Conservation (phyloP, 2,797 vertebrate species). For the Tapera naevia region DNA sequence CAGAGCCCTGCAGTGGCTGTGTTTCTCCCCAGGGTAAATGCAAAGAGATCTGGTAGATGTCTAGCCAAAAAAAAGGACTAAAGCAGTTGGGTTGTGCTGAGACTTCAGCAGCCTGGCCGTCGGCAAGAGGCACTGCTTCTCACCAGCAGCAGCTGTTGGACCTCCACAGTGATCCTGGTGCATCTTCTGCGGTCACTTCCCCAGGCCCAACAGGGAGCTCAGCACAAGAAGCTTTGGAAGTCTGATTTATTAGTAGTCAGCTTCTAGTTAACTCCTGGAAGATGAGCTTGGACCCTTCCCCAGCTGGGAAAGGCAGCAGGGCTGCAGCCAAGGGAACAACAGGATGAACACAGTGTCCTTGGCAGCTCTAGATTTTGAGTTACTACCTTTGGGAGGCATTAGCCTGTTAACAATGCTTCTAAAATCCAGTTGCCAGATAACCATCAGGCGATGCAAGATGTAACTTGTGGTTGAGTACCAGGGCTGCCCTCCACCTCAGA, state of each 20-base stretch:
- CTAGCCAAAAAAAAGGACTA: neutral
- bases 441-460: rapidly evolving
- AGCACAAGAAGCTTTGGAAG: neutral
- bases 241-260: neutral
- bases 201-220: neutral
- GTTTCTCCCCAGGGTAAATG: neutral
- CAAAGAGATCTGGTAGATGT: neutral
- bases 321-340: neutral
- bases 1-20: neutral
- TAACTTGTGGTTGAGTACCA: neutral
- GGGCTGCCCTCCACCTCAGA: neutral
- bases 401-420: neutral
- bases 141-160: neutral
- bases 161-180: neutral
- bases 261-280: neutral
- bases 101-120: neutral
- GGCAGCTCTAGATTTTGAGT: neutral
- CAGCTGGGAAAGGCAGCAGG: neutral
- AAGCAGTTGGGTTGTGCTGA: neutral
- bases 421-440: neutral
- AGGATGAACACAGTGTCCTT: neutral
- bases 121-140: rapidly evolving
- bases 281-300: neutral
- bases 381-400: neutral
- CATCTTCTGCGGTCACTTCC: rapidly evolving